These are phyloP conservation scores for Sus scrofa DNA, from an alignment of 2,113 vertebrate genomes.

Conservation along the genomic window DNA sequence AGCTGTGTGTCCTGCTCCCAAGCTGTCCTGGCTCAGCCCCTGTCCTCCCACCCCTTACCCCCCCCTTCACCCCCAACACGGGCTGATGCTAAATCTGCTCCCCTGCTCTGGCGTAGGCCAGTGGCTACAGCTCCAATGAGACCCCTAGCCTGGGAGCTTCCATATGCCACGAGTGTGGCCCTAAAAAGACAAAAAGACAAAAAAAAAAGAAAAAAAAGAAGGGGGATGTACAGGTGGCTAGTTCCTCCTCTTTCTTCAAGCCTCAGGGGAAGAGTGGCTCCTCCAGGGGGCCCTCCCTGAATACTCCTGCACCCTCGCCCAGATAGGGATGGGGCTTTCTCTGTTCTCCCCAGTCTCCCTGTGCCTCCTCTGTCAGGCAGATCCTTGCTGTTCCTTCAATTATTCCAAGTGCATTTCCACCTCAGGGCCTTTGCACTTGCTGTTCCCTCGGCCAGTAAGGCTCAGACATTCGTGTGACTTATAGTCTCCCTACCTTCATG, in stretches of 20 bases:
- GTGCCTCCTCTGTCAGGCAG: background rate
- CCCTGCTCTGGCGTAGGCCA: no score
- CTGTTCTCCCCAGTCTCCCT: background rate
- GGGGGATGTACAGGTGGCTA: no score
- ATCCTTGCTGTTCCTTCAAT: background rate
- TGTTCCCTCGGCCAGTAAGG: rapidly evolving
- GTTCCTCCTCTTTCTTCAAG: background rate
- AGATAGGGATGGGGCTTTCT: background rate
- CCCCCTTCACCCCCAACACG: background rate
- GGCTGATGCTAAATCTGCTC: background rate
- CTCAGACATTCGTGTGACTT: no score
- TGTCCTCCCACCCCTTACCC: rapidly evolving
- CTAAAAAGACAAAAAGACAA: no score
- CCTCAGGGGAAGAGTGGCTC: background rate
- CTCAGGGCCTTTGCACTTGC: background rate
- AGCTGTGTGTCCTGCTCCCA: no score
- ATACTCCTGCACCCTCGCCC: no score
- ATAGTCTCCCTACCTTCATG: background rate
- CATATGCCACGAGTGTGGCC: no score
- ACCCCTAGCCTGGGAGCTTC: no score
- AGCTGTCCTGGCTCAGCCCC: no score
- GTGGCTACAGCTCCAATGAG: no score
- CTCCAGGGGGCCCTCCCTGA: background rate
- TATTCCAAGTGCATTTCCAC: background rate
- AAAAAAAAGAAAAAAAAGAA: no score